A percentile compares a stretch with the other conserved stretches of the same genome.
These are phyloP conservation scores for Rhyzopertha dominica DNA, from an alignment of 1,140 invertebrate species.

Conservation along the genomic window DNA sequence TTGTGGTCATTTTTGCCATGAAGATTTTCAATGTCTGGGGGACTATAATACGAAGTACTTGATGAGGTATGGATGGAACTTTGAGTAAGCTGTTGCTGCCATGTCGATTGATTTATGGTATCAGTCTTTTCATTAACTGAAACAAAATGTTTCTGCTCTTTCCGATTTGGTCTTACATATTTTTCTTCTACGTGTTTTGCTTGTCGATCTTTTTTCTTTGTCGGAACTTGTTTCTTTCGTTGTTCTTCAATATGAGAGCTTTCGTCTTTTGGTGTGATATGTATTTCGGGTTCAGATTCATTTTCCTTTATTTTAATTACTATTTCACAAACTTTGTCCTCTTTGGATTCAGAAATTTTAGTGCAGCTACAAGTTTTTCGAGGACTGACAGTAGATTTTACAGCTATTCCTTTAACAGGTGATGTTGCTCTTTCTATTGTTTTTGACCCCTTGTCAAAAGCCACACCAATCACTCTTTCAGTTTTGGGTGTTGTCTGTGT, in stretches of 20 bases:
- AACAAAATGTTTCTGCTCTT: too few relatives aligned
- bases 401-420: not conserved
- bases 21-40: constrained; percentile 33
- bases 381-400: too few relatives aligned
- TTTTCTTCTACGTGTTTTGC: constrained; percentile 9
- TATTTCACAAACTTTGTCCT: constrained; percentile 38
- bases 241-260: too few relatives aligned
- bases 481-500: constrained; percentile 38
- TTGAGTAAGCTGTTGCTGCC: constrained; percentile 36
- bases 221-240: not conserved
- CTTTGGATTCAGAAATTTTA: not conserved
- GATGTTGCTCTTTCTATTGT: not conserved
- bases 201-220: constrained; percentile 6
- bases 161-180: constrained; percentile 12
- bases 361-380: not conserved
- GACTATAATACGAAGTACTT: constrained; percentile 41
- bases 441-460: constrained; percentile 8
- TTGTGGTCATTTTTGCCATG: too few relatives aligned
- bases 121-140: too few relatives aligned
- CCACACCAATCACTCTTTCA: constrained; percentile 18
- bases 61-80: constrained; percentile 28
- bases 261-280: too few relatives aligned
- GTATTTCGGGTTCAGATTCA: constrained; percentile 28
- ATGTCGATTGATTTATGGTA: too few relatives aligned
- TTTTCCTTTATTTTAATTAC: constrained; percentile 39